Conservation (phyloP, 2,113 vertebrate genomes). For the Phalacrocorax aristotelis region DNA sequence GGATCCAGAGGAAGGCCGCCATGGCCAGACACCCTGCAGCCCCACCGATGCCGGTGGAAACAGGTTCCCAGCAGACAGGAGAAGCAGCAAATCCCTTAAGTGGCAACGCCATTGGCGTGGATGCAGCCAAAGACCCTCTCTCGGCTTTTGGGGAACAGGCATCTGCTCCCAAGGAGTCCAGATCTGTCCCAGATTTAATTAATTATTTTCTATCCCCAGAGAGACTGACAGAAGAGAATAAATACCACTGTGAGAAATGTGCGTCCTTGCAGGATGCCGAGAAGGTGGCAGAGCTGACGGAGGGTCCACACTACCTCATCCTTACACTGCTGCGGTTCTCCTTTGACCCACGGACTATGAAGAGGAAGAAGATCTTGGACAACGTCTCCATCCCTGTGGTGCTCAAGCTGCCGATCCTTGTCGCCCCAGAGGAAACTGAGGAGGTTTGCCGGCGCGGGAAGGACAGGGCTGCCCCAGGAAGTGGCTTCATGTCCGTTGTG, state of each 20-base stretch:
- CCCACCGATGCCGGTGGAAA: not conserved
- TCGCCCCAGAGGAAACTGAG: not conserved
- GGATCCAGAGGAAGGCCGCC: slow-evolving; percentile 41
- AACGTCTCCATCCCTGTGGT: slow-evolving; percentile 76
- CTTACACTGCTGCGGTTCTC: slow-evolving; percentile 82
- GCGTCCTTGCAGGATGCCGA: slow-evolving; percentile 81
- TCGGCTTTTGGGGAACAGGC: not conserved
- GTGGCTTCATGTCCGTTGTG: slow-evolving; percentile 45
- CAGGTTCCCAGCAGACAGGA: not conserved
- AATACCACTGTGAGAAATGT: slow-evolving; percentile 80
- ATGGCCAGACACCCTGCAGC: not conserved
- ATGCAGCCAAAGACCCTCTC: not conserved
- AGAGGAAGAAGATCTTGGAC: slow-evolving; percentile 83
- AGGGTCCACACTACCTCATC: slow-evolving; percentile 81
- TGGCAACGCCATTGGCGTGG: not conserved
- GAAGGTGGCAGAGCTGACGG: slow-evolving; percentile 79
- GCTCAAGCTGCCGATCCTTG: slow-evolving; percentile 76
- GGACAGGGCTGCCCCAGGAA: not conserved
- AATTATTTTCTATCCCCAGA: slow-evolving; percentile 84
- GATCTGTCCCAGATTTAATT: slow-evolving; percentile 78
- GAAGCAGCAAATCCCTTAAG: not conserved
- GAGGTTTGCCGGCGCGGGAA: not conserved
- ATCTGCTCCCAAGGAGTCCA: slow-evolving; percentile 49
- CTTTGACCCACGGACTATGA: slow-evolving; percentile 79
- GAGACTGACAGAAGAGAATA: slow-evolving; percentile 79